Conservation (phyloP, 2,888 invertebrate species). For the Hylaea fasciaria region DNA sequence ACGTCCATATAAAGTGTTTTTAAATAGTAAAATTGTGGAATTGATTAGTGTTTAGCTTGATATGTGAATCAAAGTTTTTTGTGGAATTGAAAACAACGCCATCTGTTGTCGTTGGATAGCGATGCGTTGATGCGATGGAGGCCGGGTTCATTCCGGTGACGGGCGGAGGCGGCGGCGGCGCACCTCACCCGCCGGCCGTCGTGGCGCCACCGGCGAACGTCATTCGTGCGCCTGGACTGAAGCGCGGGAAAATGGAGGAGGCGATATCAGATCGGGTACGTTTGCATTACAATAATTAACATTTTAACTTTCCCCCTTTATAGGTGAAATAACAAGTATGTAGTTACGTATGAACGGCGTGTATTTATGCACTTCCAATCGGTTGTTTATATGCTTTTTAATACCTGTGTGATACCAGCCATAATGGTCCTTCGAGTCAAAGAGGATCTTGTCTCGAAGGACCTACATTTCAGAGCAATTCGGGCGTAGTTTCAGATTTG, state of each 20-base stretch:
- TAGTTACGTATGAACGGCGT: background rate
- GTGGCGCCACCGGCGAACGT: constrained; percentile 86
- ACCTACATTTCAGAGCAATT: too few relatives aligned
- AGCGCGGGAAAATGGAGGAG: constrained; percentile 91
- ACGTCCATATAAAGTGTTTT: constrained; percentile 28
- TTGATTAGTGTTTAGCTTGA: constrained; percentile 44
- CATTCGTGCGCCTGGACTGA: constrained; percentile 90
- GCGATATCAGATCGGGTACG: constrained; percentile 91
- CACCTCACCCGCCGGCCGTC: constrained; percentile 59
- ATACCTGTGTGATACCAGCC: background rate
- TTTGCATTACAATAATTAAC: constrained; percentile 42
- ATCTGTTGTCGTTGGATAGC: constrained; percentile 63
- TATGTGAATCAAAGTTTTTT: constrained; percentile 7
- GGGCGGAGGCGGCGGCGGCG: constrained; percentile 53
- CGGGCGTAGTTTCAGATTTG: too few relatives aligned
- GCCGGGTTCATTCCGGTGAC: constrained; percentile 78
- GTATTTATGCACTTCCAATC: background rate
- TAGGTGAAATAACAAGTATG: background rate
- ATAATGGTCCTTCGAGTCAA: background rate
- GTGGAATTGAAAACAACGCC: constrained; percentile 54
- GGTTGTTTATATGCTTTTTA: background rate
- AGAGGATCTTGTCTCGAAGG: background rate
- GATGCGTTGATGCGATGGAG: constrained; percentile 72
- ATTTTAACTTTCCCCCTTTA: background rate
- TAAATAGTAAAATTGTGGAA: constrained; percentile 39